Base-by-base conservation (phyloP, 2,888 invertebrate genomes). In the Margaritifera margaritifera region DNA sequence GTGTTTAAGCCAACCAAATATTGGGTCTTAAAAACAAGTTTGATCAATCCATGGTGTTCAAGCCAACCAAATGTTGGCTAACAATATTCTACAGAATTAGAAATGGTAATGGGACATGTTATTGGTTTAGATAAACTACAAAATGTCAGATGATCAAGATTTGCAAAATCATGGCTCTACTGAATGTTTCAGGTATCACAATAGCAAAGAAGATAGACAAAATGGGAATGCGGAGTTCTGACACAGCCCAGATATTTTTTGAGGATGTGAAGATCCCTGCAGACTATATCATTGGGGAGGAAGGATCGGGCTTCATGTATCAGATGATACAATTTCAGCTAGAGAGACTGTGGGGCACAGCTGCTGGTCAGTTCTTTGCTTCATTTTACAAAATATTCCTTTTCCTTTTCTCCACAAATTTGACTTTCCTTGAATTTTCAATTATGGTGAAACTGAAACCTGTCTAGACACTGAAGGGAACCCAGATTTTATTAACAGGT, bases 301-400 rank as follows among this genome's bases (percentile, higher is more conserved):
- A 86, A 64, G 92, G 92, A 1, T 82, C 86, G 79, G 92, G 92
- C 4, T 92, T 91, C 81, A 87, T 89, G 0, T 92, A 92, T 75
- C 92, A 92, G 86, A 92, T 92, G 92, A 70, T 90, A 54, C 91
- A 92, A 87, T 92, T 92, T 78, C 92, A 92, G 84, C 91, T 91
- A 75, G 92, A 92, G 78, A 83, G 92, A 51, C 75, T 92, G 62
- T 91, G 87, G 57, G 91, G 80, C 6, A 80, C 85, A 19, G 89
- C 89, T 18, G 78, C 86, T 4, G 76, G 89, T 88, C 79, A 64
- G 71, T 68, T 8, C 56, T 31, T 15, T 53, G 2, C 6, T 15
- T 20, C 11, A 24, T 22, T 55, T 55, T 42, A 42, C 42, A 31
- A 31, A 31, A 31, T 31, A 31, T 31, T 31, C 1, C 31, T 31